Evolutionary conservation across 2,888 invertebrate genomes (phyloP).

Genomic region (Rotaria magnacalcarata): DNA sequence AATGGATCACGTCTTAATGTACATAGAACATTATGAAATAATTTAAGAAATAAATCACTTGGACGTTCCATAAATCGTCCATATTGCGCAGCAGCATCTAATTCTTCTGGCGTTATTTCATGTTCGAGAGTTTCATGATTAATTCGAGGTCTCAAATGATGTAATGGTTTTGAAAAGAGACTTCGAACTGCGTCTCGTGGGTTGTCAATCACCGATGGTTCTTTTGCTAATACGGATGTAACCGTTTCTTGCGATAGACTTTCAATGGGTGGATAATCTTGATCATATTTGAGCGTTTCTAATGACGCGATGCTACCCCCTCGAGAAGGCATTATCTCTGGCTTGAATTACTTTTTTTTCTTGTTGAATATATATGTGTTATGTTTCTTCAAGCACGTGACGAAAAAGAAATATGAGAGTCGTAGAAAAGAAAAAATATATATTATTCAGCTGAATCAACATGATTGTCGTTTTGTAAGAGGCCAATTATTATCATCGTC

Average conservation of each 20-base stretch:
- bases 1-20: constrained; percentile 24
- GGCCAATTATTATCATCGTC: neutral
- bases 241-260: neutral
- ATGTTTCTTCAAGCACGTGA: neutral
- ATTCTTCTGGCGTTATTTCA: neutral
- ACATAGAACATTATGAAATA: constrained; percentile 19
- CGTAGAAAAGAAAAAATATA: neutral
- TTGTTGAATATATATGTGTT: neutral
- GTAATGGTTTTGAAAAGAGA: neutral
- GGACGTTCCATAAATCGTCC: constrained; percentile 5
- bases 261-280: neutral
- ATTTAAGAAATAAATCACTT: constrained; percentile 28
- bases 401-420: neutral
- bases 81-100: neutral
- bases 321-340: neutral
- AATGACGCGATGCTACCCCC: neutral
- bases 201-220: neutral
- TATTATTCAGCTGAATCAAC: neutral
- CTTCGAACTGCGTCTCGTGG: neutral
- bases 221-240: neutral
- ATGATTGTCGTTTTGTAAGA: neutral
- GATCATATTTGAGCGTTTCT: neutral
- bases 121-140: neutral
- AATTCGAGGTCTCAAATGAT: neutral
- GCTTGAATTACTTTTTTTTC: neutral